Evolutionary conservation across 2,888 invertebrate species (phyloP).

Genomic region (Anagyrus pseudococci): DNA sequence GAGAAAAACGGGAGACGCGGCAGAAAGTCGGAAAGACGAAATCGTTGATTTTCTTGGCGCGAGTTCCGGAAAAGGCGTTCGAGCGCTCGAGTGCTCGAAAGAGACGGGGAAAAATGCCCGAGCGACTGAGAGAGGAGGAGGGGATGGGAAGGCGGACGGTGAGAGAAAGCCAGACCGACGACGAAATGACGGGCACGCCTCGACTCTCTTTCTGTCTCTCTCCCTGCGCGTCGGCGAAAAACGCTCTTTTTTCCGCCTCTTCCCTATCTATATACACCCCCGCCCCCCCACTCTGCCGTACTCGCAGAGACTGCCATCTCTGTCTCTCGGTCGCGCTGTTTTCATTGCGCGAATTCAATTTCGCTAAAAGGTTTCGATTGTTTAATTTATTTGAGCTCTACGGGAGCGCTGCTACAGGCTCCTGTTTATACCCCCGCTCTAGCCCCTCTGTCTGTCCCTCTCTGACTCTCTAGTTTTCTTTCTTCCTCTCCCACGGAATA

Average conservation of each 20-base stretch:
- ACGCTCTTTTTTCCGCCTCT: neutral
- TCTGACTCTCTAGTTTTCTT: too few relatives aligned
- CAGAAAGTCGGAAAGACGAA: conserved; percentile 30
- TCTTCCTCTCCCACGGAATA: conserved; percentile 6
- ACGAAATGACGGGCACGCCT: conserved; percentile 27
- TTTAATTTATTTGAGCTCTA: conserved; percentile 38
- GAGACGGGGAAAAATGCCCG: conserved; percentile 1
- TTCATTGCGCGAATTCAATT: conserved; percentile 37
- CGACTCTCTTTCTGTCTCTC: conserved; percentile 8
- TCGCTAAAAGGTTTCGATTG: conserved; percentile 40
- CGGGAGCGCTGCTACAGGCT: too few relatives aligned
- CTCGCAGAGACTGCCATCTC: too few relatives aligned
- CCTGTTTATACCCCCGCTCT: neutral
- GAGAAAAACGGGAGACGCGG: conserved; percentile 23
- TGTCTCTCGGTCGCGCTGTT: conserved; percentile 28
- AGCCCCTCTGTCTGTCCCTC: neutral
- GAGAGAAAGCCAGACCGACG: conserved; percentile 3
- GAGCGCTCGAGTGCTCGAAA: conserved; percentile 1
- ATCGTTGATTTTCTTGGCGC: conserved; percentile 38
- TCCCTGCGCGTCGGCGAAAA: too few relatives aligned
- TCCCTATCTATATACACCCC: neutral
- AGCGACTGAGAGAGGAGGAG: neutral
- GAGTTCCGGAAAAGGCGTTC: conserved; percentile 31
- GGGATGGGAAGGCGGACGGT: conserved; percentile 3
- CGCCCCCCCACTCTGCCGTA: neutral